Evolutionary conservation across 2,797 vertebrate genomes (phyloP).

Genomic region (Pipistrellus kuhlii): DNA sequence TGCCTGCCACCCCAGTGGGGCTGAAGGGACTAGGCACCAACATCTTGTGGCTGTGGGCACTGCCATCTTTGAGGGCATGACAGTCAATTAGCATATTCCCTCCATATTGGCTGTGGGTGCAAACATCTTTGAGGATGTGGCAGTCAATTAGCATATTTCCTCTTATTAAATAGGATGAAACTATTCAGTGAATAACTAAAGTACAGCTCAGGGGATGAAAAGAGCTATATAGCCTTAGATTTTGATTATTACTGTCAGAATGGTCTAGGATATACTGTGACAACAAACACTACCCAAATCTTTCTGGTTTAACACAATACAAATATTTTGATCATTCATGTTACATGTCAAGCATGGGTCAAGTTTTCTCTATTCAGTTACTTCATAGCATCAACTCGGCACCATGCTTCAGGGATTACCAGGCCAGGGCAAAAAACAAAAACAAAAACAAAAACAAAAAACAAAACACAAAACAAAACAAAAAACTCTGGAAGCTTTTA

Average conservation of each 20-base stretch:
- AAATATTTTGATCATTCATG: neutral
- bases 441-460: too few species aligned
- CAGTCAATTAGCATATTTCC: too few species aligned
- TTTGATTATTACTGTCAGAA: neutral
- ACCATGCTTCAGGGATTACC: neutral
- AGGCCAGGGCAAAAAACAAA: neutral
- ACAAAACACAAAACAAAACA: too few species aligned
- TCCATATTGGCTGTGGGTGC: too few species aligned
- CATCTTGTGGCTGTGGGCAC: too few species aligned
- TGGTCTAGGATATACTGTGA: neutral
- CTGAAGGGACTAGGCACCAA: too few species aligned
- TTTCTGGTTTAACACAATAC: neutral
- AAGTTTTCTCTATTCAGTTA: neutral
- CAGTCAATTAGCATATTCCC: too few species aligned
- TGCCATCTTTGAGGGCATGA: too few species aligned
- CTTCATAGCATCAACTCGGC: neutral
- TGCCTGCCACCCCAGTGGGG: too few species aligned
- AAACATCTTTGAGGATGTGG: too few species aligned
- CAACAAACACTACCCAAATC: neutral
- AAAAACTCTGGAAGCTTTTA: constrained; percentile 10
- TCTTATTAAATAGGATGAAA: neutral
- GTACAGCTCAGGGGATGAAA: neutral
- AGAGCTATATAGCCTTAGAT: neutral
- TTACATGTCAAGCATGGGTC: neutral
- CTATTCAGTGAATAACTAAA: neutral